Evolutionary conservation across 2,113 vertebrate genomes (phyloP).

Genomic region (Phylloscopus trochiloides): DNA sequence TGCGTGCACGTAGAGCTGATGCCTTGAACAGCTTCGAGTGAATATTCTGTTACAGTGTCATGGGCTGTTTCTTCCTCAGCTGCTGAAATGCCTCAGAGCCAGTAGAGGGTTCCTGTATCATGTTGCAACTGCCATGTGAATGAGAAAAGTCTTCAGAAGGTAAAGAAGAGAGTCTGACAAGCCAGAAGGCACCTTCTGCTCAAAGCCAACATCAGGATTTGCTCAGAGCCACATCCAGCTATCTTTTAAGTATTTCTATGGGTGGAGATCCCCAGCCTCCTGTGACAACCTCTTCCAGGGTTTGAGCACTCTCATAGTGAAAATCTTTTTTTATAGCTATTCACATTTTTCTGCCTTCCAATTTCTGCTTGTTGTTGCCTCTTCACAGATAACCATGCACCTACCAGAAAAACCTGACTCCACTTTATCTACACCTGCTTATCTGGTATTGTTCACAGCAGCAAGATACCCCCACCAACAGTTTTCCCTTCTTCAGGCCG

Average conservation of each 20-base stretch:
- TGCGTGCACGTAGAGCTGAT: not conserved
- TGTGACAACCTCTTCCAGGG: not conserved
- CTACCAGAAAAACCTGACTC: not conserved
- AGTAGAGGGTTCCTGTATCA: not conserved
- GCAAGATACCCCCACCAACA: not conserved
- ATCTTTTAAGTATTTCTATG: not conserved
- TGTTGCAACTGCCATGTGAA: not conserved
- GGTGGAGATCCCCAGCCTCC: not conserved
- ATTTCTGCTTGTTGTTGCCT: not conserved
- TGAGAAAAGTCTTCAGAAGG: not conserved
- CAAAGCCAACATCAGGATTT: not conserved
- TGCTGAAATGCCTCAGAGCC: not conserved
- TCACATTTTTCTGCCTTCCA: not conserved
- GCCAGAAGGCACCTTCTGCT: not conserved
- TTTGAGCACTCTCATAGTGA: not conserved
- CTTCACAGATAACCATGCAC: not conserved
- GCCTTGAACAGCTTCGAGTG: not conserved
- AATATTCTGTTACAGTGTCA: not conserved
- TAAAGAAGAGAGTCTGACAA: not conserved
- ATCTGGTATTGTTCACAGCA: not conserved
- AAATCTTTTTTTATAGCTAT: not conserved
- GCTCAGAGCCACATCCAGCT: not conserved
- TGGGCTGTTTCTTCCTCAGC: not conserved
- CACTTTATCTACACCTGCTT: not conserved
- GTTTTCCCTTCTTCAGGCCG: not conserved